Evolutionary conservation across 2,888 invertebrate genomes (phyloP).

Genomic region (Abrostola triplasia): DNA sequence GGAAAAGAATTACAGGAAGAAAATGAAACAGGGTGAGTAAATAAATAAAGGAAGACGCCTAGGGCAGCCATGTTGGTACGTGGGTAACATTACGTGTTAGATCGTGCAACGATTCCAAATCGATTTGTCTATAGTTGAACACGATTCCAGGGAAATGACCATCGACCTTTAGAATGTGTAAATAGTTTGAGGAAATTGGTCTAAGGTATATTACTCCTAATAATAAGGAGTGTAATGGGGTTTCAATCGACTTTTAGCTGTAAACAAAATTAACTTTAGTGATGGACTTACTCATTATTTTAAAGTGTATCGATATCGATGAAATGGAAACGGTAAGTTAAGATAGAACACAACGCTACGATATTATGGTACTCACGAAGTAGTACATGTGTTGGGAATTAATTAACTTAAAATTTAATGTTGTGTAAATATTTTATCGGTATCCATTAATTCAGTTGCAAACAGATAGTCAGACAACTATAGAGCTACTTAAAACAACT

Average conservation of each 20-base stretch:
- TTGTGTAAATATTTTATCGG: constrained; percentile 24
- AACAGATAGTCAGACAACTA: constrained; percentile 14
- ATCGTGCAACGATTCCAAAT: constrained; percentile 78
- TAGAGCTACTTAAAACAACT: constrained; percentile 15
- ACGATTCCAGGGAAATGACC: constrained; percentile 68
- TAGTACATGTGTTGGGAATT: constrained; percentile 15
- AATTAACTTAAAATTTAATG: constrained; percentile 35
- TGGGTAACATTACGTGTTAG: constrained; percentile 81
- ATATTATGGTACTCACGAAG: constrained; percentile 5
- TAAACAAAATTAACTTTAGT: constrained; percentile 29
- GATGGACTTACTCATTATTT: constrained; percentile 14
- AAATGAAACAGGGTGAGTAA: constrained; percentile 84
- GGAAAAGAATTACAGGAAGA: constrained; percentile 86
- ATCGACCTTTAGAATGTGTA: constrained; percentile 82
- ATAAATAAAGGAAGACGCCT: constrained; percentile 78
- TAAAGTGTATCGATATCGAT: constrained; percentile 11
- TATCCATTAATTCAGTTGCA: constrained; percentile 23
- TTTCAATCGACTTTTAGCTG: constrained; percentile 14
- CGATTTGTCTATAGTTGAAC: constrained; percentile 80
- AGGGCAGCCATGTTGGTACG: constrained; percentile 68
- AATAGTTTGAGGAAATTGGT: constrained; percentile 67
- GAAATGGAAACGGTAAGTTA: constrained; percentile 21
- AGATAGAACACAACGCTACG: constrained; percentile 25
- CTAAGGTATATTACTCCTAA: constrained; percentile 30
- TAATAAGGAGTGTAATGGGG: constrained; percentile 19